Percentiles rank a stretch among this genome's conserved stretches.
Evolutionary conservation across 2,797 vertebrate genomes (phyloP).

Genomic region (Anabacerthia variegaticeps): DNA sequence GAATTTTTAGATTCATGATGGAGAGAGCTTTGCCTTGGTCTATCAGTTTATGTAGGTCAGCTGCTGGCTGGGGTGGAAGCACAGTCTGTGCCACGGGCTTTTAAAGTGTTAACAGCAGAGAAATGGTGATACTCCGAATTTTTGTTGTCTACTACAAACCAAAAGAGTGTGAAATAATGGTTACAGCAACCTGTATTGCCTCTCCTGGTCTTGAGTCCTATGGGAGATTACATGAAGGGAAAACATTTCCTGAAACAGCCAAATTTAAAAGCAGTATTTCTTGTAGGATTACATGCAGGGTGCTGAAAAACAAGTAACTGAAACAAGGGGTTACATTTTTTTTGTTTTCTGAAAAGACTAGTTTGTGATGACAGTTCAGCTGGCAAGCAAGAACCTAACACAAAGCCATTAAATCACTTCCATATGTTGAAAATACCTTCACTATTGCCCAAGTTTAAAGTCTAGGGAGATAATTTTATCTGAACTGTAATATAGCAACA

Average conservation of each 20-base stretch:
- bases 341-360: not conserved
- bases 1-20: not conserved
- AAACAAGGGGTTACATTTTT: not conserved
- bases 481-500: accelerated
- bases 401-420: not conserved
- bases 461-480: not conserved
- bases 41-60: not conserved
- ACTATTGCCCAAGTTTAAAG: not conserved
- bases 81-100: not conserved
- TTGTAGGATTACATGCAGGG: not conserved
- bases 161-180: not conserved
- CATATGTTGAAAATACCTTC: not conserved
- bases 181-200: not conserved
- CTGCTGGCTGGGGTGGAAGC: not conserved
- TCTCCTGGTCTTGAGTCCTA: not conserved
- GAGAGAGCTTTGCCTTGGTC: not conserved
- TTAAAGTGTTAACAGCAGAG: not conserved
- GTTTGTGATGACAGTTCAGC: not conserved
- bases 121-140: not conserved
- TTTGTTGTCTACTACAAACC: not conserved
- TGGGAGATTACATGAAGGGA: not conserved
- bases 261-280: not conserved
- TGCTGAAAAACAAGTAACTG: not conserved
- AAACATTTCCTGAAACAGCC: not conserved
- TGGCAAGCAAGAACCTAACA: not conserved